Conservation (phyloP, 1,140 invertebrate genomes). For the Cydia strobilella region DNA sequence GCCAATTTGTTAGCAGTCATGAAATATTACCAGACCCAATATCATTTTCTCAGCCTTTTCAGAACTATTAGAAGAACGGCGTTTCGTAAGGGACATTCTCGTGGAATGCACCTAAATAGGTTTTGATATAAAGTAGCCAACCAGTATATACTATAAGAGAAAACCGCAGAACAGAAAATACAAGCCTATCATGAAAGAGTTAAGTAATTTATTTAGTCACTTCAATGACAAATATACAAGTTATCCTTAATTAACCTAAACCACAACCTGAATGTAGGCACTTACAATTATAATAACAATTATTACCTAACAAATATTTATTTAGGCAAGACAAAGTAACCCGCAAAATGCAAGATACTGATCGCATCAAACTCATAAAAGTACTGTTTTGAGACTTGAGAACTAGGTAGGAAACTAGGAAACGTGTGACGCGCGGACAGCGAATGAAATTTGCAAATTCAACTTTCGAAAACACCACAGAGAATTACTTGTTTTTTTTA, state of each 20-base stretch:
- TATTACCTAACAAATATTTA: not conserved
- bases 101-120: not conserved
- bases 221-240: not conserved
- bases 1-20: no score
- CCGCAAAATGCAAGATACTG: not conserved
- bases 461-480: conserved; percentile 18
- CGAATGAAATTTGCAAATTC: conserved; percentile 1
- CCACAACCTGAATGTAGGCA: not conserved
- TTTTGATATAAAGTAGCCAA: not conserved
- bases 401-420: not conserved
- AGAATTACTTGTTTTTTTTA: not conserved
- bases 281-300: not conserved
- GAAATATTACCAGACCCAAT: no score
- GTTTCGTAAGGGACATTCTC: no score
- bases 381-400: not conserved
- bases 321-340: not conserved
- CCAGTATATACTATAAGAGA: not conserved
- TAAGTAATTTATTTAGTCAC: not conserved
- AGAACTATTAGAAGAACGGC: no score
- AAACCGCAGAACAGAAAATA: not conserved
- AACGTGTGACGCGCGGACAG: not conserved
- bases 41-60: no score
- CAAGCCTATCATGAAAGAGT: not conserved
- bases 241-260: not conserved
- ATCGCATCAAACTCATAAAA: not conserved